Evolutionary conservation across 2,113 vertebrate genomes (phyloP), one percentile per base, ranked within the genome.

Genomic region (Lampris megalopsis): DNA sequence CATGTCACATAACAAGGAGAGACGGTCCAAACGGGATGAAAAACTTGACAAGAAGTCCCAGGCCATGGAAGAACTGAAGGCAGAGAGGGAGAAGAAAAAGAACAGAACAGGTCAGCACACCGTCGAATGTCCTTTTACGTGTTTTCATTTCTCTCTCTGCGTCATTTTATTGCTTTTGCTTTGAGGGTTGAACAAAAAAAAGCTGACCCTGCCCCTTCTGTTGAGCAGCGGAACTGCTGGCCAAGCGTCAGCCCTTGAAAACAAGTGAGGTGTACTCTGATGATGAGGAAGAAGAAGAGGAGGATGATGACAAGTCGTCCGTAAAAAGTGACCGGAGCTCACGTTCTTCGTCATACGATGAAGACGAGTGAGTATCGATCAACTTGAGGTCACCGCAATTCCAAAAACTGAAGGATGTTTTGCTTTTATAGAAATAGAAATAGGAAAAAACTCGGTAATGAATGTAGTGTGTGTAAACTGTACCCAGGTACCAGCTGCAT

Each of bases 11-110:
- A 99, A 98, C 83, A 99, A 99, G 91, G 98, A 99, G 85, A 91
- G 98, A 5, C 92, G 98, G 83, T 98, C 97, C 77, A 99, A 98
- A 84, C 93, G 98, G 2, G 98, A 98, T 71, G 98, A 99, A 79
- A 99, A 98, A 87, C 94, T 98, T 62, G 98, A 99, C 91, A 99
- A 99, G 88, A 99, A 99, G 90, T 98, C 98, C 77, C 98, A 98
- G 93, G 98, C 98, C 74, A 99, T 99, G 98, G 98, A 99, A 76
- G 98, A 99, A 68, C 93, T 99, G 36, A 98, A 98, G 83, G 98
- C 98, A 50, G 98, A 99, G 67, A 92, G 97, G 60, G 98, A 99
- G 88, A 99, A 99, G 83, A 97, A 98, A 83, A 99, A 99, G 88
- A 99, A 99, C 83, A 97, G 96, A 93, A 99, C 98, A 75, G 98